Evolutionary conservation across 2,797 vertebrate genomes (phyloP).

Genomic region (Discoglossus pictus): DNA sequence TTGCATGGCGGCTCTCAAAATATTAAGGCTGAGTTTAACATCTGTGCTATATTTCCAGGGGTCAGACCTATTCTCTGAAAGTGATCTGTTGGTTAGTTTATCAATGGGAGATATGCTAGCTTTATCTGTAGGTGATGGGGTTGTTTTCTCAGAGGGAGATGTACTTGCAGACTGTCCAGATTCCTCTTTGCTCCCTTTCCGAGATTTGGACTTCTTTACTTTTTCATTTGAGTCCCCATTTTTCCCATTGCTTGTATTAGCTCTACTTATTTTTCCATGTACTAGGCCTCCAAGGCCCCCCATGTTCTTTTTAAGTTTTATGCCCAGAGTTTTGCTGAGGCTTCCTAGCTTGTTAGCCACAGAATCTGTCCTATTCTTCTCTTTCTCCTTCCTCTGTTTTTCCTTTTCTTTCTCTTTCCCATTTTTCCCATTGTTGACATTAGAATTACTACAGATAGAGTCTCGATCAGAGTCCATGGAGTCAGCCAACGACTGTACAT

Average conservation of each 20-base stretch:
- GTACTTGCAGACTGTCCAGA: constrained; percentile 84
- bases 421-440: constrained; percentile 88
- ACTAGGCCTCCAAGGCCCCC: constrained; percentile 94
- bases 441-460: constrained; percentile 95
- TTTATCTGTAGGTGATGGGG: constrained; percentile 89
- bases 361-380: constrained; percentile 90
- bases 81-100: constrained; percentile 67
- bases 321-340: constrained; percentile 96
- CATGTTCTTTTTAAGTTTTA: constrained; percentile 98
- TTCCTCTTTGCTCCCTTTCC: constrained; percentile 92
- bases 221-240: constrained; percentile 70
- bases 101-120: constrained; percentile 81
- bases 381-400: constrained; percentile 94
- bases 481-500: constrained; percentile 94
- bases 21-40: constrained; percentile 97
- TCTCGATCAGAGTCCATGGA: constrained; percentile 97
- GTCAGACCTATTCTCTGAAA: constrained; percentile 74
- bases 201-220: constrained; percentile 78
- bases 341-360: constrained; percentile 98
- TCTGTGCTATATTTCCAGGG: constrained; percentile 98
- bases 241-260: constrained; percentile 80
- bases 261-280: constrained; percentile 92
- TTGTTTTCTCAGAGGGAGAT: constrained; percentile 91
- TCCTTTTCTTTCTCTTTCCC: constrained; percentile 94
- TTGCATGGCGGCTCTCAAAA: constrained; percentile 97